A percentile compares a stretch with the other conserved stretches of the same genome.
phyloP scores from a whole-genome alignment of 2,888 invertebrate genomes.

The Elgonia sp. region DNA sequence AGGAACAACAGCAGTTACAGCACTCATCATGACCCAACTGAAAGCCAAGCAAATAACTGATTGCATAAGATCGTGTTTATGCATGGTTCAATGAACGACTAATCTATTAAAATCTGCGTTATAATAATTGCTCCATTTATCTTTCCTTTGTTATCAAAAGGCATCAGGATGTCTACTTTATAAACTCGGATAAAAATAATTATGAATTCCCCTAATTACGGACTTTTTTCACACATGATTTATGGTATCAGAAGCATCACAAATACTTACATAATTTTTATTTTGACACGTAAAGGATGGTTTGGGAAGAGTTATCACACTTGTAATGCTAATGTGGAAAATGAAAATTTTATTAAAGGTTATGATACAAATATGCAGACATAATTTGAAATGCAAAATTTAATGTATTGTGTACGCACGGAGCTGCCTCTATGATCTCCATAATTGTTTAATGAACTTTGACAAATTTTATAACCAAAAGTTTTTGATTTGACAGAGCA shows the following conservation, averaged over 20 bases:
- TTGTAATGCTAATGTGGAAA: slow-evolving; percentile 12
- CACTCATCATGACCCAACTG: slow-evolving; percentile 73
- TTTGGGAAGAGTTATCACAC: slow-evolving; percentile 62
- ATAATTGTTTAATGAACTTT: slow-evolving; percentile 77
- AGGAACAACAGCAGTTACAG: slow-evolving; percentile 60
- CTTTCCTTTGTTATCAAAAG: slow-evolving; percentile 53
- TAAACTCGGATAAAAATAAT: slow-evolving; percentile 2
- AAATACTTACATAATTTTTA: slow-evolving; percentile 79
- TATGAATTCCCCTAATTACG: slow-evolving; percentile 57
- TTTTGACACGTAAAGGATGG: slow-evolving; percentile 82
- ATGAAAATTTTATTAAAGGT: slow-evolving; percentile 13
- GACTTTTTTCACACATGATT: slow-evolving; percentile 36
- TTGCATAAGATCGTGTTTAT: slow-evolving; percentile 69
- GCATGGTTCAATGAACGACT: slow-evolving; percentile 71
- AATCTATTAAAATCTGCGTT: slow-evolving; percentile 69
- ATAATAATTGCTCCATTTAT: slow-evolving; percentile 66
- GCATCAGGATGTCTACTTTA: slow-evolving; percentile 12
- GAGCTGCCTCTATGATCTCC: slow-evolving; percentile 82
- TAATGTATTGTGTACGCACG: slow-evolving; percentile 78
- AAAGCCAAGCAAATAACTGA: slow-evolving; percentile 71
- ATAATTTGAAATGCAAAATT: slow-evolving; percentile 7
- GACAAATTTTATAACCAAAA: slow-evolving; percentile 32
- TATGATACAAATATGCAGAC: slow-evolving; percentile 1
- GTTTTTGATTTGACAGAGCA: slow-evolving; percentile 12
- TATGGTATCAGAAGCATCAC: slow-evolving; percentile 24